These are phyloP conservation scores for Platyscapa corneri DNA, from an alignment of 1,140 invertebrate species.

Conservation along the genomic window DNA sequence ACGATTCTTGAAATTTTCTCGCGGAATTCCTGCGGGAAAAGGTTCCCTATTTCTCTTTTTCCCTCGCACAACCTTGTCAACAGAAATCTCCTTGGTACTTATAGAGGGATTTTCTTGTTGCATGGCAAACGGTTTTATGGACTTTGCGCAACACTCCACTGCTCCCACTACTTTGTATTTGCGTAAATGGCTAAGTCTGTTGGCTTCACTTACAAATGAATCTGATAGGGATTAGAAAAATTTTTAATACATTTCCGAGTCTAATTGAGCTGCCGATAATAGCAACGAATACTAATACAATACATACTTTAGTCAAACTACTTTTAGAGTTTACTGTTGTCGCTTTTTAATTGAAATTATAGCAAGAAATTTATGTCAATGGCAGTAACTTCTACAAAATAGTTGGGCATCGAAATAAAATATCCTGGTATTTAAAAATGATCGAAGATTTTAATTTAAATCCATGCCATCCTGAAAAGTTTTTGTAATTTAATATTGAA, in stretches of 20 bases:
- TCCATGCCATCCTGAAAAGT: not conserved
- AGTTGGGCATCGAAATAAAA: not conserved
- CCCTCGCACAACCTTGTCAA: constrained; percentile 7
- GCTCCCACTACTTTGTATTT: not conserved
- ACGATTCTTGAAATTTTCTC: constrained; percentile 28
- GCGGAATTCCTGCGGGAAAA: constrained; percentile 19
- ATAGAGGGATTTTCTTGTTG: constrained; percentile 23
- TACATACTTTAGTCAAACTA: not conserved
- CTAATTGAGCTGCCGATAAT: not conserved
- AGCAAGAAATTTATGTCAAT: too few species aligned
- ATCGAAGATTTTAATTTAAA: too few species aligned
- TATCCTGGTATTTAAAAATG: too few species aligned
- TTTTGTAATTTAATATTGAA: not conserved
- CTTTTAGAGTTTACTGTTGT: too few species aligned
- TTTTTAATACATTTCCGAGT: not conserved
- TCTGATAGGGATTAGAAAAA: constrained; percentile 3
- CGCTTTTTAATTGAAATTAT: too few species aligned
- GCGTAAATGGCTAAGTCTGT: not conserved
- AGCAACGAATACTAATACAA: not conserved
- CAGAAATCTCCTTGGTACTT: constrained; percentile 16
- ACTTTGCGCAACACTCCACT: not conserved
- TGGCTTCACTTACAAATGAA: constrained; percentile 6
- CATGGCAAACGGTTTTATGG: constrained; percentile 12
- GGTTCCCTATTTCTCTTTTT: constrained; percentile 6
- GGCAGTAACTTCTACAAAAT: not conserved